A percentile compares a stretch with the other conserved stretches of the same genome.
Conservation (phyloP, 2,797 vertebrate species). For the Hephaestus fuliginosus region DNA sequence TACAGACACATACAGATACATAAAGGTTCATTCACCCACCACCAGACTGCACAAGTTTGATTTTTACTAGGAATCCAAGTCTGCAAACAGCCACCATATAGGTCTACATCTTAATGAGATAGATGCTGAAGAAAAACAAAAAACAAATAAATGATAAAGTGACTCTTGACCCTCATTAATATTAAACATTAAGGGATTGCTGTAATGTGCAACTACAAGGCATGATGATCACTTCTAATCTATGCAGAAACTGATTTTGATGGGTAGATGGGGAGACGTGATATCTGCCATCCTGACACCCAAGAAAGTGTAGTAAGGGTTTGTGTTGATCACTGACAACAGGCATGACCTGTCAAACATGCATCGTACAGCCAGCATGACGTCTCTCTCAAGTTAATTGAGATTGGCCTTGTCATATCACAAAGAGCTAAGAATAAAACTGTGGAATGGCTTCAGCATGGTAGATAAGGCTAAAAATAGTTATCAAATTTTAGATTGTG, state of each 20-base stretch:
- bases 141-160: too few relatives aligned
- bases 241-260: not conserved
- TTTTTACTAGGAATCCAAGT: not conserved
- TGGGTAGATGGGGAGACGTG: not conserved
- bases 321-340: not conserved
- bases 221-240: not conserved
- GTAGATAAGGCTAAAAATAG: not conserved
- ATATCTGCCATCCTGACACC: not conserved
- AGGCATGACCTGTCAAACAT: not conserved
- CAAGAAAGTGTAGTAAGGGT: not conserved
- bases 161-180: not conserved
- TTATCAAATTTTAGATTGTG: not conserved
- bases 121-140: not conserved
- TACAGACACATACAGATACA: conserved; percentile 59
- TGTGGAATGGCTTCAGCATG: not conserved
- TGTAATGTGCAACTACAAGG: conserved; percentile 1
- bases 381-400: not conserved
- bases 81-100: not conserved
- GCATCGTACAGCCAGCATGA: not conserved
- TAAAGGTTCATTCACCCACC: not conserved
- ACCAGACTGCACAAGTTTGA: not conserved
- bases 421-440: not conserved
- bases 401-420: not conserved
- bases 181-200: not conserved
- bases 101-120: not conserved